Conservation (phyloP, 2,888 invertebrate species). For the Poecilobothrus nobilitatus region DNA sequence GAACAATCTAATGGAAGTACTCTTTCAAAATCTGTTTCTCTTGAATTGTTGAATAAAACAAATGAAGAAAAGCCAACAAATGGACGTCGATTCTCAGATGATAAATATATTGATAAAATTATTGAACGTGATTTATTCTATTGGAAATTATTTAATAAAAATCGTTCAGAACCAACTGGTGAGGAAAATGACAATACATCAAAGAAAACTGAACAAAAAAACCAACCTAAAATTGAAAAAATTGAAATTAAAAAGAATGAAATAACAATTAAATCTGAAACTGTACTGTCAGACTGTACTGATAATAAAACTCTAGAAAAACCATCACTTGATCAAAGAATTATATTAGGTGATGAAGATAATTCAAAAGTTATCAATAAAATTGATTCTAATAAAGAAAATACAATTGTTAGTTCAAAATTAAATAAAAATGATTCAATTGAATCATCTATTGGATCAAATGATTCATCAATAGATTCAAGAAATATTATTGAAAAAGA, state of each 20-base stretch:
- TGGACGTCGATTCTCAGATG: not conserved
- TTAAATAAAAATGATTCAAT: not conserved
- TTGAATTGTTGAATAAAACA: not conserved
- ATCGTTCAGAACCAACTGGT: constrained; percentile 9
- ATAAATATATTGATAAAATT: not conserved
- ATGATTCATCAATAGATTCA: not conserved
- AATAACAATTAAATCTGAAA: not conserved
- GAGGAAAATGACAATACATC: not conserved
- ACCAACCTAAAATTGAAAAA: not conserved
- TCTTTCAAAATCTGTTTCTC: not conserved
- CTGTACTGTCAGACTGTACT: too few relatives aligned
- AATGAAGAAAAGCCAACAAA: not conserved
- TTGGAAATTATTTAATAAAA: not conserved
- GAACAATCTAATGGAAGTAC: not conserved
- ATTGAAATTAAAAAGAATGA: not conserved
- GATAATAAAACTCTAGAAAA: not conserved
- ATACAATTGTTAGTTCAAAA: not conserved
- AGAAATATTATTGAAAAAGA: not conserved
- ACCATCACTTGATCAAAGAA: constrained; percentile 35
- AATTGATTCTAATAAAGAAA: not conserved
- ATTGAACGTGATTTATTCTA: not conserved
- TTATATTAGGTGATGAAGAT: constrained; percentile 40
- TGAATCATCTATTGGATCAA: too few relatives aligned
- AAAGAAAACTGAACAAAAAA: not conserved
- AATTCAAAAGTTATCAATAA: not conserved